Conservation (phyloP, 2,113 vertebrate genomes). For the Hucho hucho region DNA sequence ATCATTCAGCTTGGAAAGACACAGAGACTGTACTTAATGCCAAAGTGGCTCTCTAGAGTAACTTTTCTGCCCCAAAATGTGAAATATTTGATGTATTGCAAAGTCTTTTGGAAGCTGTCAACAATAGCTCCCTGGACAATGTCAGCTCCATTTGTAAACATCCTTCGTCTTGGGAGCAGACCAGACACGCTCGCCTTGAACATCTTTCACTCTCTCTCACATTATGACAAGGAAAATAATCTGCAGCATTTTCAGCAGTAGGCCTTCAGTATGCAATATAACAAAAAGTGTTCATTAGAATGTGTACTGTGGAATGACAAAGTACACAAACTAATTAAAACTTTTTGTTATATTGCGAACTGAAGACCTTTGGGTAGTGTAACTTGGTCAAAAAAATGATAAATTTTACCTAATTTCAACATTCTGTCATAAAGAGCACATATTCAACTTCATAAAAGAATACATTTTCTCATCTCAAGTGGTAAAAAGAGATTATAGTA, state of each 20-base stretch:
- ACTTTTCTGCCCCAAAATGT: too few species aligned
- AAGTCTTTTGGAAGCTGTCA: conserved; percentile 19
- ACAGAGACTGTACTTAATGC: conserved; percentile 6
- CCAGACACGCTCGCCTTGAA: background rate
- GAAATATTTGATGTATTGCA: conserved; percentile 1
- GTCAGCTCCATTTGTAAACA: conserved; percentile 19
- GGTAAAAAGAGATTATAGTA: too few species aligned
- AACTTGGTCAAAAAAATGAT: too few species aligned
- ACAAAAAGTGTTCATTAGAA: background rate
- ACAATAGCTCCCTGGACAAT: conserved; percentile 18
- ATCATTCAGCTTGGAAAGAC: conserved; percentile 1
- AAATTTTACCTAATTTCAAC: too few species aligned
- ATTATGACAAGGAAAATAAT: background rate
- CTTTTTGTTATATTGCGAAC: too few species aligned
- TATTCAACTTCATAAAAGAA: too few species aligned
- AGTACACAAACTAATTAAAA: conserved; percentile 40
- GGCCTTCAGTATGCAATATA: background rate
- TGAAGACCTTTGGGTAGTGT: too few species aligned
- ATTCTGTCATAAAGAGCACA: too few species aligned
- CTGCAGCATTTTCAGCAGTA: background rate
- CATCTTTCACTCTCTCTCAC: background rate
- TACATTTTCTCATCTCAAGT: too few species aligned
- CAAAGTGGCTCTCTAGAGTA: conserved; percentile 16
- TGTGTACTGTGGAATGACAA: too few species aligned
- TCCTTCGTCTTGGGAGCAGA: conserved; percentile 13